Base-by-base conservation (phyloP, 2,113 vertebrate genomes). In the Gavialis gangeticus region DNA sequence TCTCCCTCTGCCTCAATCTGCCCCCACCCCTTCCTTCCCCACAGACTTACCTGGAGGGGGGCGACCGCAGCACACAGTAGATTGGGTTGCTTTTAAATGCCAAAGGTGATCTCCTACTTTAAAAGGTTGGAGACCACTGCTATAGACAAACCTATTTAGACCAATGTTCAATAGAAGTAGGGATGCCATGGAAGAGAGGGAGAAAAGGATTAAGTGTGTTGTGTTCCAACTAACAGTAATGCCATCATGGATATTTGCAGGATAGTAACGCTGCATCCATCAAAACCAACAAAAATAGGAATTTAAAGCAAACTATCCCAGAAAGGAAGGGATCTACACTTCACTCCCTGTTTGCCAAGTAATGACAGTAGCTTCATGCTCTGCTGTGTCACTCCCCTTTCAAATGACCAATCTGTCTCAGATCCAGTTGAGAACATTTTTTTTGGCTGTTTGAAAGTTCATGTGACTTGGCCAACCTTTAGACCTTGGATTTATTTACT, bases 401-500 rank as follows among this genome's bases (percentile, higher is more conserved):
- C n/a, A 21, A 21, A 19, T 86, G 89, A 58, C 95, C 96, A 97
- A 87, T 95, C 87, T 55, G 8, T 1, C 0, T 28, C 0, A 1
- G 19, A 30, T 28, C 1, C 0, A 0, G 0, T 63, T 79, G 4
- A 12, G 46, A 9, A 28, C 7, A 2, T n/a, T 54, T 16, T 37
- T 66, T 63, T 79, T 85, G 57, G 21, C 90, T 91, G 56, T 88
- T 71, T 34, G 15, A 1, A 13, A 58, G 13, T 87, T 82, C 0
- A 0, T 3, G 8, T 87, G 90, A 57, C 19, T 63, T 89, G 71
- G 2, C 75, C 82, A 80, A 46, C 21, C 60, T 77, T 81, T 58
- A 90, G 96, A 96, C 96, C 92, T 97, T 97, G 97, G 91, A 66
- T 94, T 90, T 97, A 55, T 97, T 97, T 97, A 56, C 87, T 94